Conservation (phyloP, 2,797 vertebrate species). For the Diceros bicornis region DNA sequence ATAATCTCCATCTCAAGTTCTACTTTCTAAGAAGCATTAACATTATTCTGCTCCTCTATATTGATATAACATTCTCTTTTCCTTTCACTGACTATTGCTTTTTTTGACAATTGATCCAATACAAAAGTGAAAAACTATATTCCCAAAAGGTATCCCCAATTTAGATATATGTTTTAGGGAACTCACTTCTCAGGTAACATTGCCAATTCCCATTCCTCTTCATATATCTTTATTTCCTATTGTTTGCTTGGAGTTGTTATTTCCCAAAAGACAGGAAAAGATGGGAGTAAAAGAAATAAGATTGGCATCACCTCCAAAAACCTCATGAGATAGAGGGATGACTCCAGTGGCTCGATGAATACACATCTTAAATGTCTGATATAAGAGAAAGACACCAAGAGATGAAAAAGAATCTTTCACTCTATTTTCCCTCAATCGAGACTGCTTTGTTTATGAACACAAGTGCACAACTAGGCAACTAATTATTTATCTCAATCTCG, state of each 20-base stretch:
- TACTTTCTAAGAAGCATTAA: background rate
- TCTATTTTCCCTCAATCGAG: background rate
- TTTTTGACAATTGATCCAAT: background rate
- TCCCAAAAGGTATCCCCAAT: background rate
- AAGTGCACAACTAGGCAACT: background rate
- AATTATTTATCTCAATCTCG: background rate
- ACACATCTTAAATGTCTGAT: background rate
- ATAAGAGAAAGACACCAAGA: background rate
- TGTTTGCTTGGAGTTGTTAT: background rate
- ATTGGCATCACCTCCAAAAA: background rate
- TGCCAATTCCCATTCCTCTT: background rate
- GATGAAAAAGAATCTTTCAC: background rate
- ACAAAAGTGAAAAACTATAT: background rate
- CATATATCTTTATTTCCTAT: background rate
- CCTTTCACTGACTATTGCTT: background rate
- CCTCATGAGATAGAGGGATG: background rate
- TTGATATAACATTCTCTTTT: background rate
- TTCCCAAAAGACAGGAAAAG: slow-evolving; percentile 3
- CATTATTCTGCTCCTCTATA: background rate
- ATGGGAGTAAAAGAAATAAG: background rate
- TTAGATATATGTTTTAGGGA: background rate
- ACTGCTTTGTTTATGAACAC: background rate
- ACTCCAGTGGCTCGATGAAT: background rate
- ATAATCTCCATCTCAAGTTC: background rate
- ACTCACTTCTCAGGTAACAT: background rate